phyloP scores from a whole-genome alignment of 1,140 invertebrate species.

The Leptinotarsa lineolata region DNA sequence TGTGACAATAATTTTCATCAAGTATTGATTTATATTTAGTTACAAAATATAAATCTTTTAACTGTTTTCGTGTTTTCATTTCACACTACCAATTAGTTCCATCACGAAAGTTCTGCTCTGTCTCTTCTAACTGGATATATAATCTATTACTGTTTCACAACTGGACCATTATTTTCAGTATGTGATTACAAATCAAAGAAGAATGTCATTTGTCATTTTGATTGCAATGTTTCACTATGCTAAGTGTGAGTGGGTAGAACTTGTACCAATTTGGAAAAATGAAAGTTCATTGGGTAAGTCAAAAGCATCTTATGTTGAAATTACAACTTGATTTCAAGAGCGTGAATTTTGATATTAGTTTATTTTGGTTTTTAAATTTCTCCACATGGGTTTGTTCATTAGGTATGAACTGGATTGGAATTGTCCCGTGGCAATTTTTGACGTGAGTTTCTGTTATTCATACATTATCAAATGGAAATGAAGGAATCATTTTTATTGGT shows the following conservation, averaged over 20 bases:
- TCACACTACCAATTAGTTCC: slow-evolving; percentile 16
- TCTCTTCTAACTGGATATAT: slow-evolving; percentile 27
- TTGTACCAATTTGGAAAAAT: slow-evolving; percentile 27
- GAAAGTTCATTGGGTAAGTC: slow-evolving; percentile 19
- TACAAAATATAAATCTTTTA: too few relatives aligned
- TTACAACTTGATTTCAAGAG: neutral
- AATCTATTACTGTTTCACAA: slow-evolving; percentile 22
- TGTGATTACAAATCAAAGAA: neutral
- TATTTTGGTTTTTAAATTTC: too few relatives aligned
- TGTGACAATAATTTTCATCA: too few relatives aligned
- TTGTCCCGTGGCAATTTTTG: too few relatives aligned
- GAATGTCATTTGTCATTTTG: slow-evolving; percentile 16
- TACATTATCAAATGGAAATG: too few relatives aligned
- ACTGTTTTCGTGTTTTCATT: too few relatives aligned
- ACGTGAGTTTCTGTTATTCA: too few relatives aligned
- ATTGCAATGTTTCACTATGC: neutral
- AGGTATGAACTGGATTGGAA: too few relatives aligned
- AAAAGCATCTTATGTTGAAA: neutral
- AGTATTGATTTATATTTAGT: too few relatives aligned
- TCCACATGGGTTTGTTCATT: too few relatives aligned
- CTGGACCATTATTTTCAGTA: neutral
- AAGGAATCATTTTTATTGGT: too few relatives aligned
- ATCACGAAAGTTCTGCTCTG: slow-evolving; percentile 15
- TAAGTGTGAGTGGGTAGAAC: slow-evolving; percentile 37
- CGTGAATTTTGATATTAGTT: too few relatives aligned